Base-by-base conservation (phyloP, 1,140 invertebrate genomes). In the Arion vulgaris region DNA sequence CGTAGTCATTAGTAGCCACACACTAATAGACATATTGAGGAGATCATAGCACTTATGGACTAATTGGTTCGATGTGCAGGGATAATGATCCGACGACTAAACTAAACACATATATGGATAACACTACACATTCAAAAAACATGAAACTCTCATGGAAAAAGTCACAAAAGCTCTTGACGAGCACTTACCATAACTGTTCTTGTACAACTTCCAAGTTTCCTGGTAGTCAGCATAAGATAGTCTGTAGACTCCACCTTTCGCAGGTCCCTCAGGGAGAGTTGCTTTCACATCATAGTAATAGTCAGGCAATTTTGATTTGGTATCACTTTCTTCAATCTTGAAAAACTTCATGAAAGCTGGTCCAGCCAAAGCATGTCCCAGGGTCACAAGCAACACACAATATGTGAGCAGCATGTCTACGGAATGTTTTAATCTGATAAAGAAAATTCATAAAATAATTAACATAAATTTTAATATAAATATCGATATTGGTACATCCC, bases 171-270 rank as follows among this genome's bases (percentile, higher is more conserved):
- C n/a, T n/a, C n/a, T n/a, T n/a, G n/a, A n/a, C n/a, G n/a, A n/a
- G n/a, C n/a, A 82, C 84, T 75, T 80, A 86, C 86, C 53, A 57
- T 85, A 82, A 19, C 36, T 66, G 66, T 36, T 45, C 51, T 87
- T 87, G 66, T 86, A 87, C 36, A 57, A 68, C 28, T 83, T 62
- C 86, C 86, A 87, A 53, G 80, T 53, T 28, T 84, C 82, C 19
- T 84, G 36, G 66, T 87, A 87, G 19, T 85, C 82, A 38, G 78
- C 77, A 76, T 78, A 85, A 53, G 78, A 80, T 1, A 80, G 78
- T 32, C 71, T 80, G 78, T 80, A 80, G 1, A 41, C 38, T 19
- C 49, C 36, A 23, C 34, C 34, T 57, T 28, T 34, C 7, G 53
- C 45, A 19, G n/a, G 41, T 34, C 62, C 17, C 7, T 66, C 2